These are phyloP conservation scores for Ruditapes philippinarum DNA, from an alignment of 1,140 invertebrate genomes.

Conservation along the genomic window DNA sequence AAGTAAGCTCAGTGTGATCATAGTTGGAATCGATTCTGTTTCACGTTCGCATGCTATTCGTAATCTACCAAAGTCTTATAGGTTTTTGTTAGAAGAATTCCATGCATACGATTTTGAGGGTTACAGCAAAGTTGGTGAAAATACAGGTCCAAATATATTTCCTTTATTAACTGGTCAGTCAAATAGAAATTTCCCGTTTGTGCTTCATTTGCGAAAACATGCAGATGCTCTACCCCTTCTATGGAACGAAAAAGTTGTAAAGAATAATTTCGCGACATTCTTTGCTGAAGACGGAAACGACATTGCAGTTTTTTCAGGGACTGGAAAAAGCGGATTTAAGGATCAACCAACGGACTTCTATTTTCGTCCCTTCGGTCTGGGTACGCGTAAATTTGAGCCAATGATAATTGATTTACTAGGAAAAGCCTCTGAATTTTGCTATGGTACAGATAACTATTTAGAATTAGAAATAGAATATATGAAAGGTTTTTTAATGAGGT, in stretches of 20 bases:
- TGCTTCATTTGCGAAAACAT: conserved; percentile 73
- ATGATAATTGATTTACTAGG: conserved; percentile 16
- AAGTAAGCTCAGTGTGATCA: conserved; percentile 54
- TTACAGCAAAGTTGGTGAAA: conserved; percentile 83
- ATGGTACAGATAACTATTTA: conserved; percentile 33
- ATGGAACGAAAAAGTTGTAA: conserved; percentile 86
- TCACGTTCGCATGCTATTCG: conserved; percentile 94
- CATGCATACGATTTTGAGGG: conserved; percentile 81
- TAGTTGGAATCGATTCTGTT: conserved; percentile 89
- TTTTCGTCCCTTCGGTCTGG: conserved; percentile 90
- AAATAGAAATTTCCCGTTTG: conserved; percentile 79
- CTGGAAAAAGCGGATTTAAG: conserved; percentile 91
- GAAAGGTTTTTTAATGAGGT: conserved; percentile 46
- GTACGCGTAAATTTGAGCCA: conserved; percentile 63
- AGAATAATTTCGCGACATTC: conserved; percentile 92
- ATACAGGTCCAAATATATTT: conserved; percentile 61
- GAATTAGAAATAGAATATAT: conserved; percentile 45
- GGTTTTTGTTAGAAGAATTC: conserved; percentile 87
- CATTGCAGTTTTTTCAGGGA: conserved; percentile 90
- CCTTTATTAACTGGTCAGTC: conserved; percentile 68
- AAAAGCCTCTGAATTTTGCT: conserved; percentile 3
- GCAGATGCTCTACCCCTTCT: conserved; percentile 68
- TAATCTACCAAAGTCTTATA: conserved; percentile 92
- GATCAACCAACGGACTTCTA: conserved; percentile 94
- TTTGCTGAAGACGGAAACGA: conserved; percentile 92